A percentile compares a stretch with the other conserved stretches of the same genome.
Evolutionary conservation across 2,797 vertebrate genomes (phyloP).

Genomic region (Acropternis orthonyx): DNA sequence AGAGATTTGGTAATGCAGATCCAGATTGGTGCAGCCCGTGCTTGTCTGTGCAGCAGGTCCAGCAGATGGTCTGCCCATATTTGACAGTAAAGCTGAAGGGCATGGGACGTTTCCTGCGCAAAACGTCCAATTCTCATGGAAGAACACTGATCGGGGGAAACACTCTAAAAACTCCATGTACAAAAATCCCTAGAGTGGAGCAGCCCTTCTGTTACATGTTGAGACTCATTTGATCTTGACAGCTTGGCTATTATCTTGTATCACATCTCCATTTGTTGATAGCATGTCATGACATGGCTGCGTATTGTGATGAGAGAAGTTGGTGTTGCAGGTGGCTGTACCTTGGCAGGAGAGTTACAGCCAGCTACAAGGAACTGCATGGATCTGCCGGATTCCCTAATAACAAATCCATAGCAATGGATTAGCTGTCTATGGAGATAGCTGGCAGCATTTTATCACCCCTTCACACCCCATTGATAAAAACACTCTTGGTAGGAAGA

Average conservation of each 20-base stretch:
- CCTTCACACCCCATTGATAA: not conserved
- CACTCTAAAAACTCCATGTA: not conserved
- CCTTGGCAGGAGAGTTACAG: not conserved
- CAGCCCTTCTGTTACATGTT: not conserved
- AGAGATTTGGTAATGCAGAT: not conserved
- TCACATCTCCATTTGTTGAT: not conserved
- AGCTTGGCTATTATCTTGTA: not conserved
- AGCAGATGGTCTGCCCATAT: not conserved
- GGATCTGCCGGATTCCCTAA: not conserved
- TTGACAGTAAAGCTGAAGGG: not conserved
- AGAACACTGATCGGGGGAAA: not conserved
- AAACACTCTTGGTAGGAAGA: not conserved
- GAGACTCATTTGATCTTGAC: not conserved
- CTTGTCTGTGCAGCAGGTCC: not conserved
- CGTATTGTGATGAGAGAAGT: accelerated
- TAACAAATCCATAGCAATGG: slow-evolving; percentile 17
- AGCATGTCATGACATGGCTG: accelerated
- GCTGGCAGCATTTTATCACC: not conserved
- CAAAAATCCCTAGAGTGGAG: not conserved
- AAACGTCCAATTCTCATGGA: not conserved
- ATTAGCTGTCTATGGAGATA: slow-evolving; percentile 8
- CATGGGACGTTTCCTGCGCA: not conserved
- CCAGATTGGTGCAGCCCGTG: accelerated
- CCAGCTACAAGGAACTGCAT: not conserved
- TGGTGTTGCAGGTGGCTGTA: not conserved